A percentile compares a stretch with the other conserved stretches of the same genome.
phyloP scores from a whole-genome alignment of 2,113 vertebrate genomes.

The Oncorhynchus gorbuscha region DNA sequence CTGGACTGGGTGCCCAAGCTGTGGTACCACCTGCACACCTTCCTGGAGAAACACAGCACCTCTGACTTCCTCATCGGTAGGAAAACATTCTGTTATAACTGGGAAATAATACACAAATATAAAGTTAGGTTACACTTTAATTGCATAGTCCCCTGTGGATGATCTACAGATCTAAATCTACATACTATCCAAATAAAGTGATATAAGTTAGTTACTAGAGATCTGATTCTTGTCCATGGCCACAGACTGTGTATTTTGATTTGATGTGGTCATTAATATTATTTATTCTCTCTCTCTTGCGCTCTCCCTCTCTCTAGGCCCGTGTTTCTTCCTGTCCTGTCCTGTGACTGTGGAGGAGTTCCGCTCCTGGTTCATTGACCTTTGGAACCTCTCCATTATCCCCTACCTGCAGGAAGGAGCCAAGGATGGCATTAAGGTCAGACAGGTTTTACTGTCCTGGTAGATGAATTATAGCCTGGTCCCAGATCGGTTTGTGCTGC shows the following conservation, averaged over 20 bases:
- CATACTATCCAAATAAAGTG: too few relatives aligned
- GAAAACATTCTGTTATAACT: background rate
- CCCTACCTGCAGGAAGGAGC: constrained; percentile 96
- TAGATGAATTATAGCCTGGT: background rate
- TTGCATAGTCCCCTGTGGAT: too few relatives aligned
- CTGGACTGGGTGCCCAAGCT: constrained; percentile 97
- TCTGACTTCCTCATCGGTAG: constrained; percentile 97
- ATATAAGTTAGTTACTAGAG: background rate
- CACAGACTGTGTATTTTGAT: background rate
- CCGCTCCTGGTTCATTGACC: constrained; percentile 95
- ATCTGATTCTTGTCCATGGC: background rate
- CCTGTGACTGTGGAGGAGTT: constrained; percentile 95
- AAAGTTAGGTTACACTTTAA: background rate
- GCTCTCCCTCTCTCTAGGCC: constrained; percentile 72
- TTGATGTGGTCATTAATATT: background rate
- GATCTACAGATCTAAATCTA: too few relatives aligned
- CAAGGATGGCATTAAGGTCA: constrained; percentile 94
- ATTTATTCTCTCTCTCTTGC: background rate
- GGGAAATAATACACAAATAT: background rate
- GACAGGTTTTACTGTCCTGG: background rate
- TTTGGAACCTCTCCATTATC: constrained; percentile 98
- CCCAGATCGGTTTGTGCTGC: background rate
- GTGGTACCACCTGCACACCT: constrained; percentile 97
- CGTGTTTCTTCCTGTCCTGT: constrained; percentile 97
- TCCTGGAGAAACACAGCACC: constrained; percentile 98